Conservation (phyloP, 2,797 vertebrate genomes). For the Anisognathus igniventris region DNA sequence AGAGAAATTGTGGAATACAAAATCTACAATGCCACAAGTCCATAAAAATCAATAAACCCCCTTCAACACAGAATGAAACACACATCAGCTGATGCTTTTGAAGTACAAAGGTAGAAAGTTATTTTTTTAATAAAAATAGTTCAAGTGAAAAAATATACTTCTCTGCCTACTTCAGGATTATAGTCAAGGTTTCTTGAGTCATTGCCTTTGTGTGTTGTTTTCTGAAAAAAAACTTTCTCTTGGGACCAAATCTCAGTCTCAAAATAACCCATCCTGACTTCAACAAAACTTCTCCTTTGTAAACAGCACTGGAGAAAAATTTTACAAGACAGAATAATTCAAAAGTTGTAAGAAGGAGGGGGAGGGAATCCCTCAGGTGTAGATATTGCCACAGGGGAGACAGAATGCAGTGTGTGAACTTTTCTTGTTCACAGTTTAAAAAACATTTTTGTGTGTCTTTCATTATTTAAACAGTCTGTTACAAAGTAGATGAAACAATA, state of each 20-base stretch:
- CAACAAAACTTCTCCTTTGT: not conserved
- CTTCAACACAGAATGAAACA: not conserved
- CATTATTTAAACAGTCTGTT: not conserved
- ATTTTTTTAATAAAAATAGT: not conserved
- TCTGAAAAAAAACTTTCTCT: not conserved
- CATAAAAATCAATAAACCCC: slow-evolving; percentile 12
- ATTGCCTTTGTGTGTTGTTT: not conserved
- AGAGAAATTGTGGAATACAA: not conserved
- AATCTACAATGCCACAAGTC: not conserved
- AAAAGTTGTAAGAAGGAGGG: not conserved
- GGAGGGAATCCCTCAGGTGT: not conserved
- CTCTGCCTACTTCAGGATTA: not conserved
- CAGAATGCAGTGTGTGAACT: not conserved
- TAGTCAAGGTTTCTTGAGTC: not conserved
- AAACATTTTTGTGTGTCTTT: not conserved
- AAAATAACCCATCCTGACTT: not conserved
- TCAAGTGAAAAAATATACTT: not conserved
- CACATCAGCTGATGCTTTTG: not conserved
- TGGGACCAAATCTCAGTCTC: not conserved
- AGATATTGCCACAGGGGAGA: not conserved
- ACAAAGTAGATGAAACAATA: not conserved
- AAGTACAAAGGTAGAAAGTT: not conserved
- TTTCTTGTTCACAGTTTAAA: not conserved
- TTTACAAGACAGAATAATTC: not conserved
- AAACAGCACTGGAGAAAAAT: not conserved